Conservation (phyloP, 2,888 invertebrate genomes). For the Clostera curtula region DNA sequence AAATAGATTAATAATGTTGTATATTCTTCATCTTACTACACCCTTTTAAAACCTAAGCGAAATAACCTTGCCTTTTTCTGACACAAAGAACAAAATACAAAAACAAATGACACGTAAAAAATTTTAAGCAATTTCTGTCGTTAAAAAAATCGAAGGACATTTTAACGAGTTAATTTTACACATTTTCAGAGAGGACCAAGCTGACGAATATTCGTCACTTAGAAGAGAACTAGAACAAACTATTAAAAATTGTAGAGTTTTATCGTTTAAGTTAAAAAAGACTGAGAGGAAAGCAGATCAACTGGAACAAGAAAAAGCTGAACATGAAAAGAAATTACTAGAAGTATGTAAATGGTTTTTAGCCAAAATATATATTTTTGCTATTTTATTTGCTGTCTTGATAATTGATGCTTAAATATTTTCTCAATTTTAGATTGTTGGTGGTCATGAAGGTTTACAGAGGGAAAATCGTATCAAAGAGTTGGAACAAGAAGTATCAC, state of each 20-base stretch:
- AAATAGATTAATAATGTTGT: no score
- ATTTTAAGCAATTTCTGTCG: no score
- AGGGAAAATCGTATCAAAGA: constrained; percentile 82
- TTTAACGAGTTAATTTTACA: no score
- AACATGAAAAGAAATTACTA: constrained; percentile 80
- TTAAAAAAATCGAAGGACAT: no score
- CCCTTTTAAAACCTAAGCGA: no score
- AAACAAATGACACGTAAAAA: no score
- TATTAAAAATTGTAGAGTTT: constrained; percentile 97
- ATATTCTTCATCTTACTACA: no score
- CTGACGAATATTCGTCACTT: constrained; percentile 94
- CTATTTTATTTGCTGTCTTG: no score
- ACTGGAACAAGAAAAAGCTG: constrained; percentile 88
- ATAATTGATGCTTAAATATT: no score
- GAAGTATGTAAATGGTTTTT: constrained; percentile 37
- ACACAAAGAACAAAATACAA: no score
- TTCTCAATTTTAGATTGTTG: constrained; percentile 49
- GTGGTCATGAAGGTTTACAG: constrained; percentile 76
- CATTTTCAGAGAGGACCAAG: constrained; percentile 90
- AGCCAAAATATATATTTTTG: no score
- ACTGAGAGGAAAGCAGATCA: constrained; percentile 92
- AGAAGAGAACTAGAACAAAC: constrained; percentile 97
- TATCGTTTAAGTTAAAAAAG: constrained; percentile 98
- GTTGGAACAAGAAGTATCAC: constrained; percentile 88
- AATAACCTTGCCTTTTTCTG: no score